Evolutionary conservation across 92 coral and sea anemone genomes (phyloP).

Genomic region (Porites evermanni): DNA sequence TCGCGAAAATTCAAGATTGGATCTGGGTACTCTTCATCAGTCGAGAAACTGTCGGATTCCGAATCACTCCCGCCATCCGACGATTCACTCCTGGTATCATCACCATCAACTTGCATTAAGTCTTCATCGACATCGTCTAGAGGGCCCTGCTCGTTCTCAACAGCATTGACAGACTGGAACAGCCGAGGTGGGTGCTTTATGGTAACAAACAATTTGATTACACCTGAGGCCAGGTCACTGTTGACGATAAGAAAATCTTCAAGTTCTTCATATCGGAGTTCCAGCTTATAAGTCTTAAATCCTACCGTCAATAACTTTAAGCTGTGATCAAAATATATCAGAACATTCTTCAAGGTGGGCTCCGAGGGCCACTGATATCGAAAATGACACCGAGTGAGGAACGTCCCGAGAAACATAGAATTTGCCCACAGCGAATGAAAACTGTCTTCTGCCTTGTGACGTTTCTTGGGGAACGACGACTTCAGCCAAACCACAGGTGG

Average conservation of each 20-base stretch:
- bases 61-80: conserved; percentile 37
- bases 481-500: conserved; percentile 54
- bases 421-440: conserved; percentile 25
- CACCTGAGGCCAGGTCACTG: not conserved
- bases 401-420: conserved; percentile 42
- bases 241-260: conserved; percentile 78
- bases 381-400: conserved; percentile 47
- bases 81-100: not conserved
- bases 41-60: conserved; percentile 38
- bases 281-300: conserved; percentile 29
- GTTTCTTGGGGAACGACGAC: conserved; percentile 5
- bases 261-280: conserved; percentile 78
- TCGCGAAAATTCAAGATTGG: conserved; percentile 14
- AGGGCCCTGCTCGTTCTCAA: not conserved
- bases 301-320: conserved; percentile 29
- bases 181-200: conserved; percentile 70
- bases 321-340: conserved; percentile 48
- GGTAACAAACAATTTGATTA: conserved; percentile 43
- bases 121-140: no score
- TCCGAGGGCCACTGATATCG: conserved; percentile 40
- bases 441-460: conserved; percentile 5
- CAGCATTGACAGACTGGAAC: not conserved
- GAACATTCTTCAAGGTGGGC: conserved; percentile 13
- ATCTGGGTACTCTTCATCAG: conserved; percentile 55
- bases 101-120: not conserved